Evolutionary conservation across 2,797 vertebrate species (phyloP), one percentile per base, ranked within the genome.

Genomic region (Discoglossus pictus): DNA sequence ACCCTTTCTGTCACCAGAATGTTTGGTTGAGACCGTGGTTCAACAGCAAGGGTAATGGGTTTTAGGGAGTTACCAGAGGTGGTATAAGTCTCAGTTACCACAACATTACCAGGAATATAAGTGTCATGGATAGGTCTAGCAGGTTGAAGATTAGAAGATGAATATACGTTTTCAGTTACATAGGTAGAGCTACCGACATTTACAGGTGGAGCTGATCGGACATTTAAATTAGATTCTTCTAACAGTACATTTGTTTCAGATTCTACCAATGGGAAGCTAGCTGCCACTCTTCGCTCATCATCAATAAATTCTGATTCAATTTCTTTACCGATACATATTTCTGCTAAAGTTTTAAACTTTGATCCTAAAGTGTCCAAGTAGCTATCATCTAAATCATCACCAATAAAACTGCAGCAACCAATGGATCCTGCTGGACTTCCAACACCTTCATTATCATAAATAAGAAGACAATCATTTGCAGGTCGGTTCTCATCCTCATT

Each of bases 281-380:
- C 0, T 0, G 27, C 15, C 35, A 44, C 31, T 68, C 79, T 82
- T 51, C 71, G 70, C 2, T 55, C 51, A 35, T 67, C 69, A 53
- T 15, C 40, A 31, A 78, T 73, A 23, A 78, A 68, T 64, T 79
- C 73, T 17, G 79, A 64, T 58, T 83, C 79, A 0, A 80, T 80
- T 69, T 87, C 80, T 52, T 85, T 67, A 25, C 83, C 79, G 1
- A 86, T 82, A 74, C 88, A 92, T 61, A 93, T 87, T 64, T 91
- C 86, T 51, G 91, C 92, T 46, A 93, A 74, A 2, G 86, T 90
- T 80, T 79, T 91, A 74, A 93, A 93, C 80, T 92, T 93, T 44
- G 87, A 78, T 55, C 87, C 89, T 34, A 93, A 68, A 0, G 87
- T 86, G 56, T 92, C 84, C 75, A 93, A 79, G 68, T 89, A 92